A percentile compares a stretch with the other conserved stretches of the same genome.
These are phyloP conservation scores for Automeris io DNA, from an alignment of 2,888 invertebrate genomes.

Conservation along the genomic window DNA sequence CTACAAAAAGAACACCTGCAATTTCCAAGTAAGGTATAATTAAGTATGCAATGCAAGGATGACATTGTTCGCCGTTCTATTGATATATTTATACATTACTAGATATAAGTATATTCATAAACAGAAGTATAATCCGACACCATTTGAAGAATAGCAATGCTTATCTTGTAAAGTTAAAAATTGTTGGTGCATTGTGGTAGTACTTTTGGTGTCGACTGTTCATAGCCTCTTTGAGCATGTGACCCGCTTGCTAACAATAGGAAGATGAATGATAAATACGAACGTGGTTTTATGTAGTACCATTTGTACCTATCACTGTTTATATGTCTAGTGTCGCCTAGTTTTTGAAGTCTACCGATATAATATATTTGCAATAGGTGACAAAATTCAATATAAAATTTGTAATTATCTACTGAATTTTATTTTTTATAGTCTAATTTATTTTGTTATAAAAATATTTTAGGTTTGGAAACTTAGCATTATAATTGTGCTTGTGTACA, in stretches of 20 bases:
- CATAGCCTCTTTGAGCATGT: slow-evolving; percentile 21
- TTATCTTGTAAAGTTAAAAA: neutral
- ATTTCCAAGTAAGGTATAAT: slow-evolving; percentile 27
- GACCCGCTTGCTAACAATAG: slow-evolving; percentile 38
- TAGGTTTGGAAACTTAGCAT: too few species aligned
- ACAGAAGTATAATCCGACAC: too few species aligned
- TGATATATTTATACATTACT: slow-evolving; percentile 31
- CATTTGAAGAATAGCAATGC: too few species aligned
- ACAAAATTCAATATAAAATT: too few species aligned
- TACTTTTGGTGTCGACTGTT: slow-evolving; percentile 5
- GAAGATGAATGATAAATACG: slow-evolving; percentile 35
- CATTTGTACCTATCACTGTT: slow-evolving; percentile 3
- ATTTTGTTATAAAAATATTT: too few species aligned
- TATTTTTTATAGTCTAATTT: too few species aligned
- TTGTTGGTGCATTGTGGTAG: neutral
- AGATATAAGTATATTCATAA: slow-evolving; percentile 18
- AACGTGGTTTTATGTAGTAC: slow-evolving; percentile 18
- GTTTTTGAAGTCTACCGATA: slow-evolving; percentile 6
- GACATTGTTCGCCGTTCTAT: slow-evolving; percentile 29
- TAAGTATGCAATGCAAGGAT: slow-evolving; percentile 24
- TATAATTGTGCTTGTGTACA: too few species aligned
- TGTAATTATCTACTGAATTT: too few species aligned
- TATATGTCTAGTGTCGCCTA: neutral
- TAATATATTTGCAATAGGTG: too few species aligned
- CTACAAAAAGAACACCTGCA: slow-evolving; percentile 16